Evolutionary conservation across 2,113 vertebrate species (phyloP), one percentile per base, ranked within the genome.

Genomic region (Grus americana): DNA sequence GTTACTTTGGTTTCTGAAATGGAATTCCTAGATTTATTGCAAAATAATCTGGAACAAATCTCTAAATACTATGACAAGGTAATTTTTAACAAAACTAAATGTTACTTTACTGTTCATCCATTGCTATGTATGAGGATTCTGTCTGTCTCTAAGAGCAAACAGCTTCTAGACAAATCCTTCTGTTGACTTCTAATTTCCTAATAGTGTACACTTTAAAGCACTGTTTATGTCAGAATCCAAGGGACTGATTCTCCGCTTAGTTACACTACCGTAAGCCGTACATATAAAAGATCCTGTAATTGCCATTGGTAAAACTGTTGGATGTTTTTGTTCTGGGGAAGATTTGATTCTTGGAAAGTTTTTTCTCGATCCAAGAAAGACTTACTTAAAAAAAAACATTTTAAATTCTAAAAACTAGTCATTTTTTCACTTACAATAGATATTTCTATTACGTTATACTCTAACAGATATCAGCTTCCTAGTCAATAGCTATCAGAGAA

Each of bases 41-140:
- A 79, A 85, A 86, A 74, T 87, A 88, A 88, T 82, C 81, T 70
- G 68, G 42, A 88, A 86, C 55, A 94, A 92, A 85, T 88, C 63
- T 67, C 55, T 95, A 81, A 88, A 76, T 58, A 54, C 58, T 73
- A 17, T 38, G 24, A 93, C 46, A 83, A 78, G 42, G 38, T 67
- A 68, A 87, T 72, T 83, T 93, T 86, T 88, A 90, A 81, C 0
- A 0, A 94, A 93, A 90, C 1, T 83, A 81, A 93, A 73, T 42
- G 6, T 54, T 90, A 29, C 29, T 79, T 83, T 73, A 54, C 5
- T 62, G 13, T 88, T 90, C 22, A n/a, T 55, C 46, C 20, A 30
- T 58, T 90, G 52, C 32, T 59, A 24, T 34, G 3, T 58, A 44
- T 52, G 55, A 83, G 15, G 23, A 24, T 94, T 75, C 84, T 84